phyloP scores from a whole-genome alignment of 2,797 vertebrate species.

The Agapornis canus region DNA sequence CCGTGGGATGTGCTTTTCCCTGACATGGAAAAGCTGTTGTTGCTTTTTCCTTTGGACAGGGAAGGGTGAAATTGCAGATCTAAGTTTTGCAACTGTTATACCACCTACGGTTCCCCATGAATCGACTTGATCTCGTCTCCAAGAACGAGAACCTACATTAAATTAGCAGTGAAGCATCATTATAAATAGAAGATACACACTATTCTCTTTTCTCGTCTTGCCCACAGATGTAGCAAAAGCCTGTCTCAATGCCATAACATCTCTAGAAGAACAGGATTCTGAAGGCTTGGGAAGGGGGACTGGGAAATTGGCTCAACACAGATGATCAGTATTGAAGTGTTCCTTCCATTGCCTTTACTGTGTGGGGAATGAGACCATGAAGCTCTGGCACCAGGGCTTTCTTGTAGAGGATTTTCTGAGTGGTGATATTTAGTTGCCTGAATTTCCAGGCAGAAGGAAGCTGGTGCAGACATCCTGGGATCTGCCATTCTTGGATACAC shows the following conservation, averaged over 20 bases:
- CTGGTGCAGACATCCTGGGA: background rate
- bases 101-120: background rate
- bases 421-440: background rate
- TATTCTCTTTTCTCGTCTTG: background rate
- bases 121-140: background rate
- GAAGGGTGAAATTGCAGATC: background rate
- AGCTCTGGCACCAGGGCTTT: background rate
- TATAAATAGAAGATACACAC: background rate
- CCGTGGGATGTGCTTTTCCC: background rate
- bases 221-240: background rate
- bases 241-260: background rate
- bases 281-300: background rate
- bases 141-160: background rate
- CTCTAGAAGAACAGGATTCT: background rate
- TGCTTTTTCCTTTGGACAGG: background rate
- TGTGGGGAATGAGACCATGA: background rate
- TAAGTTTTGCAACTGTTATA: background rate
- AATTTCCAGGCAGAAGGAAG: conserved; percentile 2
- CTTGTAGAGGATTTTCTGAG: background rate
- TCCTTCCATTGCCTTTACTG: background rate
- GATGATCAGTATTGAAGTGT: background rate
- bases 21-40: background rate
- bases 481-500: background rate
- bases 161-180: background rate
- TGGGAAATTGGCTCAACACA: background rate